A percentile compares a stretch with the other conserved stretches of the same genome.
phyloP scores from a whole-genome alignment of 2,888 invertebrate genomes.

The Cinara cedri region DNA sequence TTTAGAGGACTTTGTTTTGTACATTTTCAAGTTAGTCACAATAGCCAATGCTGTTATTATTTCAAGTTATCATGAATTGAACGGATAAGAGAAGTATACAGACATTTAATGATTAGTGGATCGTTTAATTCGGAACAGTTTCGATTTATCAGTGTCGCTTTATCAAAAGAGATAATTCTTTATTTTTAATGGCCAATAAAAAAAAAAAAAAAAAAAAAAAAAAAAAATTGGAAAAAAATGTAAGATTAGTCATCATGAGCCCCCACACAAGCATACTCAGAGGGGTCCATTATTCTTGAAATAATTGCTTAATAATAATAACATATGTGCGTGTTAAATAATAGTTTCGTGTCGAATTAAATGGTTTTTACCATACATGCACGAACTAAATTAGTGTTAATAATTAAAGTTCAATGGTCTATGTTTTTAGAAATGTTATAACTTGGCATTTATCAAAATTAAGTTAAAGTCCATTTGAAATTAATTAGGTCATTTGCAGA shows the following conservation, averaged over 20 bases:
- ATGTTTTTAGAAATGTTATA: too few species aligned
- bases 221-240: too few species aligned
- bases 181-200: conserved; percentile 10
- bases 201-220: too few species aligned
- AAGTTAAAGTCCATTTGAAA: too few species aligned
- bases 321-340: conserved; percentile 13
- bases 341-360: conserved; percentile 9
- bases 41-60: conserved; percentile 9
- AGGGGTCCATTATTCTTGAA: too few species aligned
- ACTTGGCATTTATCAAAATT: too few species aligned
- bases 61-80: conserved; percentile 1
- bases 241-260: too few species aligned
- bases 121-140: conserved; percentile 12
- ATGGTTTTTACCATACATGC: not conserved
- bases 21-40: conserved; percentile 9
- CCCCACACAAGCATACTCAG: too few species aligned
- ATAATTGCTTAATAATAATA: too few species aligned
- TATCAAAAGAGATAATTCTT: not conserved
- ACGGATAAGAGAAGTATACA: conserved; percentile 3
- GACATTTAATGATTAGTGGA: not conserved
- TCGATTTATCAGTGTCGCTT: conserved; percentile 7
- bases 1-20: conserved; percentile 17
- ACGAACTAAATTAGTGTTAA: not conserved
- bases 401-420: too few species aligned
- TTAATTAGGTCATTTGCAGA: too few species aligned